Evolutionary conservation across 2,113 vertebrate genomes (phyloP).

Genomic region (Eurystomus gularis): DNA sequence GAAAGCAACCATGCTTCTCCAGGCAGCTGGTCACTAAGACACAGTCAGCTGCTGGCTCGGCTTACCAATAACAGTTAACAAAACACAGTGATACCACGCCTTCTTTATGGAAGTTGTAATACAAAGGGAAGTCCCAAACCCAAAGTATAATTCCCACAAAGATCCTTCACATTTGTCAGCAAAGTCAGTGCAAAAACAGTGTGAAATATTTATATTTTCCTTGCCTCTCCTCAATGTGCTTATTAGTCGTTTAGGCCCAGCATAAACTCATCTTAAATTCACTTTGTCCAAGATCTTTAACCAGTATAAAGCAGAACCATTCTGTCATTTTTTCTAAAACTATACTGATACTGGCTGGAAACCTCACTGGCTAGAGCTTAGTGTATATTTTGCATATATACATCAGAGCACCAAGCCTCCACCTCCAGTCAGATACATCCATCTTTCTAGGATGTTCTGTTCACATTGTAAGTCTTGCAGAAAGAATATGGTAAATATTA

Average conservation of each 20-base stretch:
- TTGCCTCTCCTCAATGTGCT: not conserved
- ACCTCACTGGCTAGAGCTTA: not conserved
- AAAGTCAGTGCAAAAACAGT: not conserved
- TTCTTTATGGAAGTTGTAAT: not conserved
- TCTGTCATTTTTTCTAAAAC: not conserved
- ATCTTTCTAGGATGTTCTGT: not conserved
- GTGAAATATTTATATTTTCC: slow-evolving; percentile 1
- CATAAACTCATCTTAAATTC: slow-evolving; percentile 4
- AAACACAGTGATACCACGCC: not conserved
- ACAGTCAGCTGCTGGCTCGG: not conserved
- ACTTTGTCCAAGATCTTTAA: not conserved
- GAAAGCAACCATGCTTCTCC: not conserved
- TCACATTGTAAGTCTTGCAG: not conserved
- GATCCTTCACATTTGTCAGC: not conserved
- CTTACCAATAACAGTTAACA: not conserved
- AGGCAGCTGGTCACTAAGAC: not conserved
- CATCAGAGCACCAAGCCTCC: not conserved
- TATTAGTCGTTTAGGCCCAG: not conserved
- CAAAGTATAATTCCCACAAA: not conserved
- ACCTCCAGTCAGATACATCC: not conserved
- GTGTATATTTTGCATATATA: not conserved
- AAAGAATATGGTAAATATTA: not conserved
- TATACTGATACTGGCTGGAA: not conserved
- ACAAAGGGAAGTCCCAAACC: not conserved
- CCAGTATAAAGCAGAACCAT: not conserved